Conservation (phyloP, 2,888 invertebrate species). For the Agrotis exclamationis region DNA sequence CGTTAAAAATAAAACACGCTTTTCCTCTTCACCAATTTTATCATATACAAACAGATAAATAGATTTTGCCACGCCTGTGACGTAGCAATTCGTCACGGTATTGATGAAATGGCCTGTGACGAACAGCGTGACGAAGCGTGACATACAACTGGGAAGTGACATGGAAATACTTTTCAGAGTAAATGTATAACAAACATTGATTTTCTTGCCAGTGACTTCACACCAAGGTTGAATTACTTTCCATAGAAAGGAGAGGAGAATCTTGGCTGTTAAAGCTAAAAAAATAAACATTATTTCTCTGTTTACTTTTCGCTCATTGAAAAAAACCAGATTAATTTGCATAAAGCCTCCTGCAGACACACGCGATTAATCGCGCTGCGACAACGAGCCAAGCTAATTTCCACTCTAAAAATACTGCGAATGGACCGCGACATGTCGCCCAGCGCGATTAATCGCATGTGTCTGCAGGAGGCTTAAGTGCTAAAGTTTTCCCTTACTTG, state of each 20-base stretch:
- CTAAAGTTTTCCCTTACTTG: conserved; percentile 7
- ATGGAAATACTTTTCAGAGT: conserved; percentile 35
- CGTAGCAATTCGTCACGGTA: conserved; percentile 36
- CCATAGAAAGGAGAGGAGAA: neutral
- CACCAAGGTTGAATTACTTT: conserved; percentile 5
- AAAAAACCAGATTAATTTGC: too few species aligned
- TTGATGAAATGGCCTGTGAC: conserved; percentile 43
- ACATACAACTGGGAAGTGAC: conserved; percentile 37
- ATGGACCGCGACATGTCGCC: too few species aligned
- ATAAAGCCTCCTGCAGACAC: too few species aligned
- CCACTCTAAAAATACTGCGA: too few species aligned
- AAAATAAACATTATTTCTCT: too few species aligned
- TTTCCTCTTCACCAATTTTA: conserved; percentile 2
- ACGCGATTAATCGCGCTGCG: too few species aligned
- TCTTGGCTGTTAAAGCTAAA: too few species aligned
- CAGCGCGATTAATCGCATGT: too few species aligned
- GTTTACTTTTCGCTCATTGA: too few species aligned
- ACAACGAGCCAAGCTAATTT: too few species aligned
- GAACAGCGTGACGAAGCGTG: conserved; percentile 37
- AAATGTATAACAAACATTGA: neutral
- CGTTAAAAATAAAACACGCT: neutral
- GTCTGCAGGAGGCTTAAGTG: too few species aligned
- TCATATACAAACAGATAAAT: conserved; percentile 5
- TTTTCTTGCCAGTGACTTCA: conserved; percentile 8
- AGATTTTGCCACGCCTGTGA: conserved; percentile 25